These are phyloP conservation scores for Merluccius polli DNA, from an alignment of 2,797 vertebrate species.

Conservation along the genomic window DNA sequence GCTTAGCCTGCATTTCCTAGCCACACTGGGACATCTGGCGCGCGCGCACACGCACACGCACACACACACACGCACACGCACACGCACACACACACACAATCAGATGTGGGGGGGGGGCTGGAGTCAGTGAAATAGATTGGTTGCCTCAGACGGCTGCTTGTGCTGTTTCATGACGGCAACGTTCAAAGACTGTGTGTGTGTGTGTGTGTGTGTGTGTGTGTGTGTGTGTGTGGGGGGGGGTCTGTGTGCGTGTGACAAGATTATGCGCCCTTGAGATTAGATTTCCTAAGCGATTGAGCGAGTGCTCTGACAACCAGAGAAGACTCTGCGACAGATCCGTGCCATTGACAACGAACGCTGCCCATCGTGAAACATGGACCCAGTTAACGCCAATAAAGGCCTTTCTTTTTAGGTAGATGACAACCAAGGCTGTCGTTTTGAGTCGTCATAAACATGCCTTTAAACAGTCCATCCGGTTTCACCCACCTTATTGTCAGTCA, in stretches of 20 bases:
- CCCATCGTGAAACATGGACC: background rate
- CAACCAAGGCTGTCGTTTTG: background rate
- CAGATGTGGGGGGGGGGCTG: background rate
- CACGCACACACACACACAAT: background rate
- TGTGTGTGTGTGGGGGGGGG: background rate
- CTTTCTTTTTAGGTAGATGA: background rate
- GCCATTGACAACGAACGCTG: background rate
- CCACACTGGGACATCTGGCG: background rate
- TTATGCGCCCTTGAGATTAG: constrained; percentile 49
- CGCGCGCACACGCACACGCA: too few species aligned
- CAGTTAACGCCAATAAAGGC: background rate
- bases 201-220: background rate
- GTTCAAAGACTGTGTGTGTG: too few species aligned
- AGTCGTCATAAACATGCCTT: background rate
- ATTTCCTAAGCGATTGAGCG: constrained; percentile 55
- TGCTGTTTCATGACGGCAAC: too few species aligned
- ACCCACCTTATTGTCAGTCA: background rate
- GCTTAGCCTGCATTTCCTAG: background rate
- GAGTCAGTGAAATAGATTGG: too few species aligned
- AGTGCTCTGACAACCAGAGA: constrained; percentile 10
- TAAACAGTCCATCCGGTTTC: background rate
- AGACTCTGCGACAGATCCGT: constrained; percentile 8
- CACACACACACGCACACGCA: too few species aligned
- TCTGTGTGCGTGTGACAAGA: constrained; percentile 24
- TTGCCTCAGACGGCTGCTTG: too few species aligned